phyloP scores from a whole-genome alignment of 1,140 invertebrate species.

The Drosophila simulans region DNA sequence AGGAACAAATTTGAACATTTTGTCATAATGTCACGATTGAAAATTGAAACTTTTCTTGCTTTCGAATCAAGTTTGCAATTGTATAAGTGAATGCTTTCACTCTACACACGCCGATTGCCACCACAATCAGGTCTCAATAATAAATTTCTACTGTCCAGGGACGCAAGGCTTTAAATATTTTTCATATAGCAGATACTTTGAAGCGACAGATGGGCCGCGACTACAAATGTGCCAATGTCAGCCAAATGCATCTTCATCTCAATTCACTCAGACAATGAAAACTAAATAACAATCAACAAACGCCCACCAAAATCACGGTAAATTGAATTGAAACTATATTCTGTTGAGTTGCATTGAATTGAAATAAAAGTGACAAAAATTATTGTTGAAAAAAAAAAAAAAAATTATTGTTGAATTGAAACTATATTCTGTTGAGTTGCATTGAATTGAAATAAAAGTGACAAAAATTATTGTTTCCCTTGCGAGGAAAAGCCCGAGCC shows the following conservation, averaged over 20 bases:
- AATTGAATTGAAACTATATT: slow-evolving; percentile 46
- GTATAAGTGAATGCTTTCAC: slow-evolving; percentile 41
- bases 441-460: slow-evolving; percentile 17
- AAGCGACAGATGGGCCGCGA: slow-evolving; percentile 48
- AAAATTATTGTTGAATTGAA: slow-evolving; percentile 53
- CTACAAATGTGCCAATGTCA: slow-evolving; percentile 58
- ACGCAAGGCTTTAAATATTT: slow-evolving; percentile 9
- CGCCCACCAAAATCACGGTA: slow-evolving; percentile 55
- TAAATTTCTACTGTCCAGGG: slow-evolving; percentile 11
- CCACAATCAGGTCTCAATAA: slow-evolving; percentile 79
- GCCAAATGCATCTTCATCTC: slow-evolving; percentile 45
- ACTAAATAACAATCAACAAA: slow-evolving; percentile 71
- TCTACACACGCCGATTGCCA: slow-evolving; percentile 59
- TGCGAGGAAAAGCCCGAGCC: slow-evolving; percentile 24
- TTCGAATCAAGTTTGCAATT: slow-evolving; percentile 49
- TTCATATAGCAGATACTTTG: slow-evolving; percentile 55
- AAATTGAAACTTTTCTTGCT: background rate
- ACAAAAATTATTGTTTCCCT: slow-evolving; percentile 20
- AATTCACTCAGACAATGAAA: slow-evolving; percentile 55
- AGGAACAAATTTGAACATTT: no score
- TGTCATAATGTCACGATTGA: no score
- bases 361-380: slow-evolving; percentile 19
- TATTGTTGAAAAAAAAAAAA: no score
- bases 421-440: slow-evolving; percentile 34
- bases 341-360: slow-evolving; percentile 31